phyloP scores from a whole-genome alignment of 2,113 vertebrate species.

The Passerina amoena region DNA sequence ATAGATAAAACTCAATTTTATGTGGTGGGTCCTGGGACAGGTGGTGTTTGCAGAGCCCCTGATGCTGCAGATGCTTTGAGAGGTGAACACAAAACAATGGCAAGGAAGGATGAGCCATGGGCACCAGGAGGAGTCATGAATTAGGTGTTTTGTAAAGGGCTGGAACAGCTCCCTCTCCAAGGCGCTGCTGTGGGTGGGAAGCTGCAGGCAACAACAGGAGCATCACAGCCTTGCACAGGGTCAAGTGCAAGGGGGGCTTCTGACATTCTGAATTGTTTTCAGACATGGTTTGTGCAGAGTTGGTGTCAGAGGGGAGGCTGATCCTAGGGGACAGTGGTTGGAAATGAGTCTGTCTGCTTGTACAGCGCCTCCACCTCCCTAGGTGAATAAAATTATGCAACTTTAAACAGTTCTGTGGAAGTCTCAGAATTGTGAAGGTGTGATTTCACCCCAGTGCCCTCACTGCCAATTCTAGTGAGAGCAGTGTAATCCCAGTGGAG shows the following conservation, averaged over 20 bases:
- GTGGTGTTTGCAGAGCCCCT: neutral
- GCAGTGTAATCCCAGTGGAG: neutral
- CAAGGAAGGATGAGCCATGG: neutral
- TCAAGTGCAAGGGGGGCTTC: neutral
- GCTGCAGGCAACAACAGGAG: neutral
- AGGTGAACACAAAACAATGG: neutral
- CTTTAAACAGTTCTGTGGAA: neutral
- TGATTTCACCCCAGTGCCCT: neutral
- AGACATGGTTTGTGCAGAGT: neutral
- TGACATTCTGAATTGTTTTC: neutral
- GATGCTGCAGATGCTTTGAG: neutral
- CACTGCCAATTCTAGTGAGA: neutral
- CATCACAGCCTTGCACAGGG: accelerated
- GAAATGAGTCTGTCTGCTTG: neutral
- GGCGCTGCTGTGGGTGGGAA: neutral
- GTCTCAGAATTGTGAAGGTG: neutral
- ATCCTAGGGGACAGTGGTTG: neutral
- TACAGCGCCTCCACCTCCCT: neutral
- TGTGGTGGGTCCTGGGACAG: accelerated
- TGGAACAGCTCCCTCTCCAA: accelerated
- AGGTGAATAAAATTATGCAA: neutral
- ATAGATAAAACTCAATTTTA: neutral
- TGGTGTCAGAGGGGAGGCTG: neutral
- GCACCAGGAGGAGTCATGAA: neutral
- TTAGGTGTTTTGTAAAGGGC: neutral